Conservation (phyloP, 2,797 vertebrate species). For the Sebastolobus altivelis region DNA sequence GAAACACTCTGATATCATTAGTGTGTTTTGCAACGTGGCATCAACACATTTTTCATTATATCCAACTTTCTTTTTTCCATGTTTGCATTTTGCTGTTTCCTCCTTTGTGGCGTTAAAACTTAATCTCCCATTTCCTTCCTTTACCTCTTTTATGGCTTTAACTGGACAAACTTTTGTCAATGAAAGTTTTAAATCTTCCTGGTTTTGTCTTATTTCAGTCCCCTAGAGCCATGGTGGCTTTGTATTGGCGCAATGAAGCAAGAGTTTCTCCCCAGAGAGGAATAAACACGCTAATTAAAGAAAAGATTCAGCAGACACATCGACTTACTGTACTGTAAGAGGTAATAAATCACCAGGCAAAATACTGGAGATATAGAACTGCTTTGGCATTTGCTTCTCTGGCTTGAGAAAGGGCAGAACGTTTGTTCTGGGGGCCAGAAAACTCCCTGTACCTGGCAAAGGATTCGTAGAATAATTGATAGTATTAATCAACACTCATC, state of each 20-base stretch:
- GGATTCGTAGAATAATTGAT: conserved; percentile 14
- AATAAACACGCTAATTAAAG: conserved; percentile 9
- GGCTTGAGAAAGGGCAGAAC: conserved; percentile 22
- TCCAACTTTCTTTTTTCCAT: too few relatives aligned
- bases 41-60: neutral
- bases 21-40: neutral
- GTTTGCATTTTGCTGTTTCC: neutral
- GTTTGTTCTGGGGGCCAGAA: conserved; percentile 10
- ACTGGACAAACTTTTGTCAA: neutral
- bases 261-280: conserved; percentile 7
- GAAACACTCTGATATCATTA: neutral
- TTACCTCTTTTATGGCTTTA: neutral
- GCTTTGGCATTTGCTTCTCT: conserved; percentile 14
- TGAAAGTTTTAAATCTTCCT: neutral
- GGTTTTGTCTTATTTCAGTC: neutral
- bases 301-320: conserved; percentile 18
- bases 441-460: conserved; percentile 10
- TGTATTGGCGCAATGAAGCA: conserved; percentile 15
- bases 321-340: conserved; percentile 7
- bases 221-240: conserved; percentile 4
- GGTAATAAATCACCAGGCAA: conserved; percentile 21
- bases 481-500: conserved; percentile 22
- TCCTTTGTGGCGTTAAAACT: neutral
- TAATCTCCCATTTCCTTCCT: neutral
- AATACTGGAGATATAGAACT: conserved; percentile 13